phyloP scores from a whole-genome alignment of 2,113 vertebrate species.

The Otolemur garnettii region DNA sequence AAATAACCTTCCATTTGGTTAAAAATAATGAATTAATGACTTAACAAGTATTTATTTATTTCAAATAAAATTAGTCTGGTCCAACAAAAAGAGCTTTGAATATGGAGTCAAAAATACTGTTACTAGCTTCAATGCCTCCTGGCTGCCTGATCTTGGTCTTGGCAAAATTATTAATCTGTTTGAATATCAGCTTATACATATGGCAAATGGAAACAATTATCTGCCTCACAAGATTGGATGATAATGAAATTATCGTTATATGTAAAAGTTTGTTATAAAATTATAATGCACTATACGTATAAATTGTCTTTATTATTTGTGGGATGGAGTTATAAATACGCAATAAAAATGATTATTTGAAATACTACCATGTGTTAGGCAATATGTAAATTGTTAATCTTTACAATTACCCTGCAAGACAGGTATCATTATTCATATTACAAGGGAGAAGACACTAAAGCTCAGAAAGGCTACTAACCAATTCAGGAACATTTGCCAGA shows the following conservation, averaged over 20 bases:
- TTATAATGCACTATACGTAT: not conserved
- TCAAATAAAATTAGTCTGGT: constrained; percentile 25
- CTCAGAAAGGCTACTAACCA: not conserved
- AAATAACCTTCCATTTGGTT: not conserved
- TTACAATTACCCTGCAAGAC: not conserved
- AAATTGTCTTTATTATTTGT: not conserved
- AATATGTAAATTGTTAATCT: not conserved
- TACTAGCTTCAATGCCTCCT: not conserved
- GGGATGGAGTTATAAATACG: not conserved
- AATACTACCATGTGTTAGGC: not conserved
- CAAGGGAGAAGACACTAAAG: not conserved
- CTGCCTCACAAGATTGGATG: not conserved
- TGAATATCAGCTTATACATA: constrained; percentile 21
- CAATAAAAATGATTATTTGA: constrained; percentile 1
- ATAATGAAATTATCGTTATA: constrained; percentile 35
- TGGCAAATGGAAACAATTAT: not conserved
- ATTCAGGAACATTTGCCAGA: not conserved
- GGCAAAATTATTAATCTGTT: not conserved
- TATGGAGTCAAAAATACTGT: not conserved
- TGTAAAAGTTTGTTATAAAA: constrained; percentile 11
- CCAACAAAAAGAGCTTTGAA: not conserved
- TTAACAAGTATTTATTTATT: not conserved
- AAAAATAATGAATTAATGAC: constrained; percentile 15
- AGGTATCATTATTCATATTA: not conserved
- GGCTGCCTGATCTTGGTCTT: not conserved